Percentiles rank a stretch among this genome's conserved stretches.
phyloP scores from a whole-genome alignment of 2,113 vertebrate species.

The Rhinopomastus cyanomelas region DNA sequence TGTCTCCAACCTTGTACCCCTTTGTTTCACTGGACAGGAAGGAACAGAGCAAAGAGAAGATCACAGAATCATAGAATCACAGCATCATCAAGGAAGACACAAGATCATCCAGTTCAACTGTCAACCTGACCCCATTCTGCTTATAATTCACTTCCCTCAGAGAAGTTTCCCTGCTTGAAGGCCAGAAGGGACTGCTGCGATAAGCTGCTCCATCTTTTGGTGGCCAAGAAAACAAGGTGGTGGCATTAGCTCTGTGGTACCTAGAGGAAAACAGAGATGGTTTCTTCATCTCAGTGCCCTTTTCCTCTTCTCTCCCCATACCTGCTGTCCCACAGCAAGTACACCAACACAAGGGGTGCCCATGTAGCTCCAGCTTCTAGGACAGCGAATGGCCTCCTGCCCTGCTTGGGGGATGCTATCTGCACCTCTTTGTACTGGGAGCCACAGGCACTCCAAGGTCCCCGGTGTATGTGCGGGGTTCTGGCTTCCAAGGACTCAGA shows the following conservation, averaged over 20 bases:
- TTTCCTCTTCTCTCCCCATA: background rate
- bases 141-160: no score
- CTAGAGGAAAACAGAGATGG: background rate
- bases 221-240: background rate
- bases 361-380: background rate
- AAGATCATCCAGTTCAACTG: no score
- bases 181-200: background rate
- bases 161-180: background rate
- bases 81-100: no score
- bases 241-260: background rate
- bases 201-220: background rate
- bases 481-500: background rate
- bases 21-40: background rate
- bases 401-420: background rate
- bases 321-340: background rate
- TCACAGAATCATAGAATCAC: no score
- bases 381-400: background rate
- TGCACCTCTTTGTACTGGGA: background rate
- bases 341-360: background rate
- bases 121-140: no score
- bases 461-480: background rate
- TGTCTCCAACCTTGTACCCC: background rate
- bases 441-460: background rate
- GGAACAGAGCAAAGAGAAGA: background rate
- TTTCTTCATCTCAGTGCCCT: background rate